Evolutionary conservation across 2,797 vertebrate genomes (phyloP).

Genomic region (Poecilia gillii): DNA sequence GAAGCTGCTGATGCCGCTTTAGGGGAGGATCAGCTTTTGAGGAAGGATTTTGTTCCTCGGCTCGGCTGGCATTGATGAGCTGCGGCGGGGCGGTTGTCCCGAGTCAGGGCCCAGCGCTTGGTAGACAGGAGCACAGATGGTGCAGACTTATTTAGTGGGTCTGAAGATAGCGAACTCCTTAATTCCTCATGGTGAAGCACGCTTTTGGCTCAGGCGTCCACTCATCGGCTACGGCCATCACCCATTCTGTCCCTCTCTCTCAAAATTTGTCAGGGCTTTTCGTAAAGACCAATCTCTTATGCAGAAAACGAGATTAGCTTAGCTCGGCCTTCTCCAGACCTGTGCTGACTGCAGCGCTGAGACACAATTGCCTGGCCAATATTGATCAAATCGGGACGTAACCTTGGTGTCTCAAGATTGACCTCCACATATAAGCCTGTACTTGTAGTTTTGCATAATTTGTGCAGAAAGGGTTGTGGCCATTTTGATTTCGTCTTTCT

Average conservation of each 20-base stretch:
- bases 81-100: slow-evolving; percentile 5
- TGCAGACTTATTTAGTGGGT: slow-evolving; percentile 1
- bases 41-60: slow-evolving; percentile 38
- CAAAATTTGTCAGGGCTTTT: slow-evolving; percentile 27
- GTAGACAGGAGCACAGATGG: not conserved
- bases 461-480: slow-evolving; percentile 3
- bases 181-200: slow-evolving; percentile 20
- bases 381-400: slow-evolving; percentile 67
- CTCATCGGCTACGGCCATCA: slow-evolving; percentile 65
- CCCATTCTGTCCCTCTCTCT: slow-evolving; percentile 19
- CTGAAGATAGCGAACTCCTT: not conserved
- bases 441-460: slow-evolving; percentile 47
- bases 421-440: not conserved
- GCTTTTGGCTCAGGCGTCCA: slow-evolving; percentile 23
- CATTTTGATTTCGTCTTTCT: slow-evolving; percentile 13
- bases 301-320: slow-evolving; percentile 42
- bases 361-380: slow-evolving; percentile 66
- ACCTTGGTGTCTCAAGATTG: slow-evolving; percentile 47
- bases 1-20: slow-evolving; percentile 24
- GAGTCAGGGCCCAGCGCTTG: slow-evolving; percentile 4
- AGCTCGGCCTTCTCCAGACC: slow-evolving; percentile 18
- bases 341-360: slow-evolving; percentile 41
- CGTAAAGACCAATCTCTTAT: slow-evolving; percentile 50
- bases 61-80: slow-evolving; percentile 17
- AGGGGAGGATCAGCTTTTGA: slow-evolving; percentile 32